phyloP scores from a whole-genome alignment of 2,113 vertebrate species.

The Thryonomys swinderianus region DNA sequence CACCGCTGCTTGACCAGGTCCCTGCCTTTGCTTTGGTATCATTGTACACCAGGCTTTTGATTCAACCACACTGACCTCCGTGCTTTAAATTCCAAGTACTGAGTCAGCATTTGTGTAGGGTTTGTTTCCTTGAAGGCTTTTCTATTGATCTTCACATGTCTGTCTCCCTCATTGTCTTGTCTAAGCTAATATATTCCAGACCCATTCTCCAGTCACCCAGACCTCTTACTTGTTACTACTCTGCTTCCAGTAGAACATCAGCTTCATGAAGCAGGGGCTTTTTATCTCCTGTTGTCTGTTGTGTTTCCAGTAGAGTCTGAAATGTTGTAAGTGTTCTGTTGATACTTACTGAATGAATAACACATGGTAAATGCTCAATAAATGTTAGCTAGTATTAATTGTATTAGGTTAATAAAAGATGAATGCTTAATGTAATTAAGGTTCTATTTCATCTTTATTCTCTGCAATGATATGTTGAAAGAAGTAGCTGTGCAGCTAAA shows the following conservation, averaged over 20 bases:
- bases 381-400: constrained; percentile 26
- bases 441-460: not conserved
- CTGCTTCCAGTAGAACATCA: not conserved
- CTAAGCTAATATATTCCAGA: not conserved
- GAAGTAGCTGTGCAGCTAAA: not conserved
- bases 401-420: not conserved
- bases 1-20: not conserved
- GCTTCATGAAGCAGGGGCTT: not conserved
- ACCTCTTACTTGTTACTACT: not conserved
- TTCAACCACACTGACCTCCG: not conserved
- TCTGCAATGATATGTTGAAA: not conserved
- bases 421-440: not conserved
- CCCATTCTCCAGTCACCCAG: not conserved
- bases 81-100: not conserved
- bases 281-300: not conserved
- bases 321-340: not conserved
- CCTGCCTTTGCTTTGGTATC: not conserved
- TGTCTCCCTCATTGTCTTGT: not conserved
- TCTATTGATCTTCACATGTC: not conserved
- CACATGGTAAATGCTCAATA: not conserved
- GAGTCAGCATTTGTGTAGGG: not conserved
- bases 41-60: not conserved
- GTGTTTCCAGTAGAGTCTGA: not conserved
- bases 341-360: not conserved
- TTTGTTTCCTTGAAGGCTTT: not conserved